Base-by-base conservation (phyloP, 92 coral and sea anemone genomes). In the Heteractis magnifica region DNA sequence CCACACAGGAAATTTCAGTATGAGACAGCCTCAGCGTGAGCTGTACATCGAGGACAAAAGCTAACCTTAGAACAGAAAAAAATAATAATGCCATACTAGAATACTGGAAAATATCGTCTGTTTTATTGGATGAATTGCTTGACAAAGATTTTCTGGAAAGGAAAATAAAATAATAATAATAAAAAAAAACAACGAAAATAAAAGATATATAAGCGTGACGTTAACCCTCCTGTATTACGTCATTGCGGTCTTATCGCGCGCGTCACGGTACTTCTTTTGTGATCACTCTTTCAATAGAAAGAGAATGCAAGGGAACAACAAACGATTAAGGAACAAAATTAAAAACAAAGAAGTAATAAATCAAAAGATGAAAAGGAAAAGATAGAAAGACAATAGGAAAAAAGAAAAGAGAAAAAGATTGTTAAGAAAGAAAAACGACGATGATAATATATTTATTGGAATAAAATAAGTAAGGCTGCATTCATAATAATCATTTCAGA, bases 1-100 rank as follows among this genome's bases (percentile, higher is more conserved):
- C 79, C 52, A 50, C 59, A 82, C 78, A 84, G 84, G 81, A 79
- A 78, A 52, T 80, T 81, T 70, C 76, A 26, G 50, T 18, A 68
- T 81, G 70, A 23, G 18, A 5, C 65, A 4, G 16, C 73, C 84
- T 9, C 84, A 81, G 84, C 84, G 64, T 52, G 84, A 10, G 84
- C 73, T 11, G 73, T 7, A 48, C 49, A 9, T 8, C 14, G 23
- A 26, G 49, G 49, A 68, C 4, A 68, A 65, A 6, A 68, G 20
- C 10, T n/a, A 68, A 10, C 73, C 44, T 34, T 34, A 34, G 4
- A 26, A 68, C 49, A 68, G 23, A 8, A 11, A 13, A 26, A 68
- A 68, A 68, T 62, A 6, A 14, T 68, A 9, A 20, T 68, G 44
- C 21, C n/a, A 64, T 16, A 26, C 73, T 68, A 23, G 49, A 15